A percentile compares a stretch with the other conserved stretches of the same genome.
These are phyloP conservation scores for Notodonta dromedarius DNA, from an alignment of 2,888 invertebrate species.

Conservation along the genomic window DNA sequence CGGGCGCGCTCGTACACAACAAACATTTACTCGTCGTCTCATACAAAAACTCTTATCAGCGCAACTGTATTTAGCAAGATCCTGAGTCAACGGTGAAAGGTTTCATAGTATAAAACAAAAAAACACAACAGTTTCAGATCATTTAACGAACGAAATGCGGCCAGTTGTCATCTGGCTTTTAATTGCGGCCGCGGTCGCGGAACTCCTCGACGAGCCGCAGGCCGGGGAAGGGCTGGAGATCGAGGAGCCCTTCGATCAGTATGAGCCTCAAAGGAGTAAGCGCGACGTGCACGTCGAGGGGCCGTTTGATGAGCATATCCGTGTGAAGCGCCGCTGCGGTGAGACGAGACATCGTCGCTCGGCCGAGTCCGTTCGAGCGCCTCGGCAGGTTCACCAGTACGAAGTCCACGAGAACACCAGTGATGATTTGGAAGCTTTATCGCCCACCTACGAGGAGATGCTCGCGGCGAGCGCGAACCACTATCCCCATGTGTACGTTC, in stretches of 20 bases:
- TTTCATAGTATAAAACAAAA: constrained; percentile 69
- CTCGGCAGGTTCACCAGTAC: constrained; percentile 71
- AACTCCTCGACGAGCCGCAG: constrained; percentile 60
- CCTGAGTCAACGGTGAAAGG: constrained; percentile 69
- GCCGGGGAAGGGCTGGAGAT: constrained; percentile 63
- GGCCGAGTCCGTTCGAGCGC: constrained; percentile 50
- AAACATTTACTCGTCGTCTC: constrained; percentile 54
- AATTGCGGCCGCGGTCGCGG: constrained; percentile 55
- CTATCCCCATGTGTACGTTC: constrained; percentile 66
- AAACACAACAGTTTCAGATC: constrained; percentile 53
- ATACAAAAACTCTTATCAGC: constrained; percentile 54
- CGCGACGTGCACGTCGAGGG: constrained; percentile 55
- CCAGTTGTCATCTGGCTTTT: constrained; percentile 57
- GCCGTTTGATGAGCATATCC: constrained; percentile 61
- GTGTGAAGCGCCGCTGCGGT: constrained; percentile 62
- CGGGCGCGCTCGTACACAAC: constrained; percentile 57
- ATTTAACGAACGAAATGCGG: constrained; percentile 63
- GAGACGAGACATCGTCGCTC: constrained; percentile 48
- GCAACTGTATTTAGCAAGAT: constrained; percentile 56
- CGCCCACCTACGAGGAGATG: constrained; percentile 74
- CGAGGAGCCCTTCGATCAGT: constrained; percentile 56
- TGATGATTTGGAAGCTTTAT: constrained; percentile 53
- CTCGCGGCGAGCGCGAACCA: constrained; percentile 76
- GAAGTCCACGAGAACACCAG: constrained; percentile 73
- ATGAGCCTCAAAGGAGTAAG: constrained; percentile 48